Conservation (phyloP, 2,888 invertebrate genomes). For the Andrena marginata region DNA sequence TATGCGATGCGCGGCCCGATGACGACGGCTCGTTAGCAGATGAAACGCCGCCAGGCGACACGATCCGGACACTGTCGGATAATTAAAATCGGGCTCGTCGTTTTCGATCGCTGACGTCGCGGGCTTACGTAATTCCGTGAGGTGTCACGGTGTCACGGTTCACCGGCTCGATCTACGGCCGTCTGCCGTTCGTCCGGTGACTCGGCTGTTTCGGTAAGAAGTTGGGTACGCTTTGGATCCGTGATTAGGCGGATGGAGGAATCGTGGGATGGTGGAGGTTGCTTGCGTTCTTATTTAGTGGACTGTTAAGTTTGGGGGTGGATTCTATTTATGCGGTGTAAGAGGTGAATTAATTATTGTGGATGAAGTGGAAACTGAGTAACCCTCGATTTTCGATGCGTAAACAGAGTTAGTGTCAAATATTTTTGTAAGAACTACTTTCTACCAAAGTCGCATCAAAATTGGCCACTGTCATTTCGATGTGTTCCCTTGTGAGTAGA, state of each 20-base stretch:
- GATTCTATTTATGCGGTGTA: no score
- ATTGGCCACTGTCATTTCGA: no score
- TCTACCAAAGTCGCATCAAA: no score
- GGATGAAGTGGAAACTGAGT: no score
- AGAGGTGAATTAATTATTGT: no score
- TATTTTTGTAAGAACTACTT: no score
- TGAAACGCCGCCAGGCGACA: slow-evolving; percentile 63
- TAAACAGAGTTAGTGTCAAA: no score
- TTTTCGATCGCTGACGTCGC: slow-evolving; percentile 27
- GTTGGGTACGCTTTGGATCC: neutral
- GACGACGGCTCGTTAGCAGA: slow-evolving; percentile 70
- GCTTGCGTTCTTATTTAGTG: no score
- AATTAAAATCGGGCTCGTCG: slow-evolving; percentile 67
- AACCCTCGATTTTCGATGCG: no score
- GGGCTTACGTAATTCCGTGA: slow-evolving; percentile 57
- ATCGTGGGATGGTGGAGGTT: no score
- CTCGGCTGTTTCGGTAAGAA: slow-evolving; percentile 11
- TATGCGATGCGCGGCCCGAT: slow-evolving; percentile 55
- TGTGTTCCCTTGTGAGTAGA: no score
- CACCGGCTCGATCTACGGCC: slow-evolving; percentile 21
- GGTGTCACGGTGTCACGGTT: slow-evolving; percentile 50
- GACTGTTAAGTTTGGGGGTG: no score
- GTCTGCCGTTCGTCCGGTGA: slow-evolving; percentile 5
- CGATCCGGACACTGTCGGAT: slow-evolving; percentile 60
- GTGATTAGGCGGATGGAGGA: neutral